phyloP scores from a whole-genome alignment of 2,113 vertebrate species.

The Leptobrachium leishanense region DNA sequence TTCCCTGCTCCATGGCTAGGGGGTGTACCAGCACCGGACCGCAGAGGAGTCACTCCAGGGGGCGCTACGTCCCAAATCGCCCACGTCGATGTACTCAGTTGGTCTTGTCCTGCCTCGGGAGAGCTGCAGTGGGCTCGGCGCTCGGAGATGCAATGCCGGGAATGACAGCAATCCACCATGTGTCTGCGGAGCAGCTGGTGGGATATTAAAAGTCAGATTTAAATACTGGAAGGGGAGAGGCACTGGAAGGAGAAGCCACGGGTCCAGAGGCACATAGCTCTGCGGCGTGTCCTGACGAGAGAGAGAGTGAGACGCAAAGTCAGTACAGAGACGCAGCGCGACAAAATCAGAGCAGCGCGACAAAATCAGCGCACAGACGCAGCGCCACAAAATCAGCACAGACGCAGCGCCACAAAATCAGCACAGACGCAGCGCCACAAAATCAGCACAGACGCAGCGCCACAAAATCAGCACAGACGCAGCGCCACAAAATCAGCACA shows the following conservation, averaged over 20 bases:
- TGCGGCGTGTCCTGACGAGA: conserved; percentile 73
- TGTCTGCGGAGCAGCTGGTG: conserved; percentile 93
- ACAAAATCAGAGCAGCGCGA: too few relatives aligned
- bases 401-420: too few relatives aligned
- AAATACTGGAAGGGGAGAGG: conserved; percentile 75
- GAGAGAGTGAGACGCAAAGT: conserved; percentile 16
- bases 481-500: too few relatives aligned
- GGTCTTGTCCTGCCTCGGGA: conserved; percentile 69
- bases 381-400: too few relatives aligned
- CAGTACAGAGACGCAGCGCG: too few relatives aligned
- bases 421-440: too few relatives aligned
- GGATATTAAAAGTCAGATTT: conserved; percentile 81
- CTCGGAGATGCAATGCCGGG: conserved; percentile 81
- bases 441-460: too few relatives aligned
- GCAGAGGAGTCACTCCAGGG: conserved; percentile 62
- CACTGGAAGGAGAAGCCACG: conserved; percentile 59
- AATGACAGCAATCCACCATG: conserved; percentile 98
- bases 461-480: too few relatives aligned
- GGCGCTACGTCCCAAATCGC: conserved; percentile 63
- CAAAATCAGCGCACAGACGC: too few relatives aligned
- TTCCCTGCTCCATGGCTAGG: conserved; percentile 82
- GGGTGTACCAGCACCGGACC: conserved; percentile 62
- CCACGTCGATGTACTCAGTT: conserved; percentile 57
- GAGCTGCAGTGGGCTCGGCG: conserved; percentile 76
- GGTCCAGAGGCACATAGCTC: conserved; percentile 78